These are phyloP conservation scores for Hemibates koningsi DNA, from an alignment of 2,113 vertebrate genomes.

Conservation along the genomic window DNA sequence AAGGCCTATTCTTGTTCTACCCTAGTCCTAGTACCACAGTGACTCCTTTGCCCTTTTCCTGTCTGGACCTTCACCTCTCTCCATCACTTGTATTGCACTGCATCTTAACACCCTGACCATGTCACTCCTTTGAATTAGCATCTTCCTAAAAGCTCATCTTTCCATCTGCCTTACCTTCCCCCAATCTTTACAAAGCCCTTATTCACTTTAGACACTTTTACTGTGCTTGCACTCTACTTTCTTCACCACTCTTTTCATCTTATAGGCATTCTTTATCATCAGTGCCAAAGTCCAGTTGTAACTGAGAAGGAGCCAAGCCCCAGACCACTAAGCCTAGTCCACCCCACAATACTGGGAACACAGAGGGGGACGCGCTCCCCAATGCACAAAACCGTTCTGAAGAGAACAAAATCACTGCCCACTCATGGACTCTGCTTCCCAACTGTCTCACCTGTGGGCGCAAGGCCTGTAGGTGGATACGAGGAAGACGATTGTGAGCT, in stretches of 20 bases:
- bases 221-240: constrained; percentile 33
- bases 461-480: neutral
- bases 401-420: constrained; percentile 48
- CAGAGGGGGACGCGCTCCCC: constrained; percentile 28
- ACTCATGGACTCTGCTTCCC: constrained; percentile 38
- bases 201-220: constrained; percentile 12
- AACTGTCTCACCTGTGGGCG: constrained; percentile 11
- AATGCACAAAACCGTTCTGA: constrained; percentile 34
- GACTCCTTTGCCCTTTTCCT: neutral
- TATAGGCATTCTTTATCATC: constrained; percentile 53
- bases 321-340: constrained; percentile 46
- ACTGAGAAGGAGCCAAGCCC: constrained; percentile 37
- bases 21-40: neutral
- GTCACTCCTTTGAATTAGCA: constrained; percentile 19
- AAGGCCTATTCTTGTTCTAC: neutral
- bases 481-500: constrained; percentile 13
- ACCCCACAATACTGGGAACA: constrained; percentile 31
- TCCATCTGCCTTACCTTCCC: neutral
- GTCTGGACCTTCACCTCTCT: constrained; percentile 8
- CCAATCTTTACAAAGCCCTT: neutral
- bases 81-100: constrained; percentile 26
- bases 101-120: constrained; percentile 41
- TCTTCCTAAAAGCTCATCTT: neutral
- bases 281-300: constrained; percentile 52
- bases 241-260: constrained; percentile 51